A percentile compares a stretch with the other conserved stretches of the same genome.
phyloP scores from a whole-genome alignment of 2,797 vertebrate species.

The Pseudomugil gertrudae region DNA sequence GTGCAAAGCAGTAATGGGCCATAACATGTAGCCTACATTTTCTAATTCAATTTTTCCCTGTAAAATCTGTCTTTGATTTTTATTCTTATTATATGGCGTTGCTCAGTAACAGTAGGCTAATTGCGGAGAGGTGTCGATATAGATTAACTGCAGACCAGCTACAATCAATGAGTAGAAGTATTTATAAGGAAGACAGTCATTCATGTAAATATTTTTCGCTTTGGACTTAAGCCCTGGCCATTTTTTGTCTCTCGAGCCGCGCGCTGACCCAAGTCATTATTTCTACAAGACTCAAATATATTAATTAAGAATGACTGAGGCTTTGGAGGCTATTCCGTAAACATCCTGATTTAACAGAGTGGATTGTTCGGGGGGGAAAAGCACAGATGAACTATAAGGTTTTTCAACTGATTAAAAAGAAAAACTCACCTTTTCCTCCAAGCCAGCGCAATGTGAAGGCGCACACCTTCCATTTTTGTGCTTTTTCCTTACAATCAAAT shows the following conservation, averaged over 20 bases:
- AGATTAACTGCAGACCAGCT: conserved; percentile 9
- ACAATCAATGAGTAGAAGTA: conserved; percentile 18
- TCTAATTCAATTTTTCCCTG: background rate
- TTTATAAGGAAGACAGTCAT: conserved; percentile 12
- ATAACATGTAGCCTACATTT: background rate
- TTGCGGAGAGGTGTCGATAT: conserved; percentile 1
- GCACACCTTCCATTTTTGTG: conserved; percentile 54
- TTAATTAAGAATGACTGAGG: conserved; percentile 6
- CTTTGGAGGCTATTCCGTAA: background rate
- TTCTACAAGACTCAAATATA: conserved; percentile 14
- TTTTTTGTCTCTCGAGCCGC: conserved; percentile 26
- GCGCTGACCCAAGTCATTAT: conserved; percentile 40
- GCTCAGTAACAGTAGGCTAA: background rate
- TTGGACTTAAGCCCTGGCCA: conserved; percentile 17
- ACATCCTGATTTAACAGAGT: conserved; percentile 9
- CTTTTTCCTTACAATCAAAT: conserved; percentile 21
- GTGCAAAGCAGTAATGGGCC: conserved; percentile 14
- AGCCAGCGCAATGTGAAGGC: conserved; percentile 47
- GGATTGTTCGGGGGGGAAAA: conserved; percentile 2
- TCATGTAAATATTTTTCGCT: conserved; percentile 28
- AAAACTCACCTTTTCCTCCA: conserved; percentile 66
- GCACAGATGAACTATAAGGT: no score
- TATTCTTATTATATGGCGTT: conserved; percentile 11
- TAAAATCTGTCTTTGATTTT: background rate
- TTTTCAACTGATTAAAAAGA: conserved; percentile 1